Evolutionary conservation across 2,113 vertebrate species (phyloP), one percentile per base, ranked within the genome.

Genomic region (Ranitomeya imitator): DNA sequence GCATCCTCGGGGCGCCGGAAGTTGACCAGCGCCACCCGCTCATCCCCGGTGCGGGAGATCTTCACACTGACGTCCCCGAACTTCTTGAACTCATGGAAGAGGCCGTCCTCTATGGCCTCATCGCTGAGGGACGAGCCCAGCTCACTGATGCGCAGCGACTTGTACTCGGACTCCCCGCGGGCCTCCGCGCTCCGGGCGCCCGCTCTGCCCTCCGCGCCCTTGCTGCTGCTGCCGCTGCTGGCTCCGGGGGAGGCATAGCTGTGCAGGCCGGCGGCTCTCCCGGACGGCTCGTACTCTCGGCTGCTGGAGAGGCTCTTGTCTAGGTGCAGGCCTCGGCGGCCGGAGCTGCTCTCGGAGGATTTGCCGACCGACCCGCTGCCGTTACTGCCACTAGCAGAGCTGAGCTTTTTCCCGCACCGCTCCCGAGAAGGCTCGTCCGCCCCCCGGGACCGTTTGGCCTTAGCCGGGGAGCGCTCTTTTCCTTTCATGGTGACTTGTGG

Each of bases 21-120:
- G 93, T 98, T 99, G 59, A 99, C 98, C 0, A 98, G 97, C 2
- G 98, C 97, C 52, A 99, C 97, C 4, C 98, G 94, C 80, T 99
- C 97, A n/a, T 98, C 97, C 89, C 96, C 96, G 90, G 94, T 95
- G 9, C 97, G 96, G 91, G 97, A 97, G 87, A 99, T 98, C 91
- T 99, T 99, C 3, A 99, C 97, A 78, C 98, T 99, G 60, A 99
- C 98, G 23, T 99, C 98, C 0, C 98, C 98, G 57, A 99, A 99
- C 89, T 98, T 98, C 74, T 99, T 99, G 87, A 99, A 99, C 91
- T 99, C 98, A 31, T 98, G 98, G 89, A 99, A 99, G 0, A 99
- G 95, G n/a, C 98, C 98, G 86, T 99, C 98, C 91, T 99, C 98
- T 59, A 99, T 96, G 73, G 98, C 97, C 78, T 98, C 98, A 91